Percentiles rank a stretch among this genome's conserved stretches.
Evolutionary conservation across 2,888 invertebrate genomes (phyloP).

Genomic region (Drosophila algonquin): DNA sequence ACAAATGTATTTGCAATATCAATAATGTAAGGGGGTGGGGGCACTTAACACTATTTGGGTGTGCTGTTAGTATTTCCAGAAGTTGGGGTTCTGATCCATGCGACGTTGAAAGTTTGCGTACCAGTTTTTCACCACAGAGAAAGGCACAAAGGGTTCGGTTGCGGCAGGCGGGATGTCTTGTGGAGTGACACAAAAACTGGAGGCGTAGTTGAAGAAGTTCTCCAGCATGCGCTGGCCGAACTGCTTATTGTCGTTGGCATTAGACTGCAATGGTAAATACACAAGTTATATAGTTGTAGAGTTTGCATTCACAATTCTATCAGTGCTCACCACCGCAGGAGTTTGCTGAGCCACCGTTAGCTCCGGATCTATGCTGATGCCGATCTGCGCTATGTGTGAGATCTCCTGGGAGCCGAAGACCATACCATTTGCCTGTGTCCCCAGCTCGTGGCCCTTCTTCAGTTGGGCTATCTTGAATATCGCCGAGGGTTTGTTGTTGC

Average conservation of each 20-base stretch:
- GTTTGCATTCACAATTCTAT: too few species aligned
- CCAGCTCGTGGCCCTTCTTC: slow-evolving; percentile 90
- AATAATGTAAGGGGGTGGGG: slow-evolving; percentile 18
- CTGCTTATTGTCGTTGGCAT: slow-evolving; percentile 86
- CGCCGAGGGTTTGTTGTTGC: slow-evolving; percentile 97
- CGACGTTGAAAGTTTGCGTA: slow-evolving; percentile 96
- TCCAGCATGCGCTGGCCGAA: slow-evolving; percentile 96
- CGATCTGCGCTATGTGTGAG: slow-evolving; percentile 96
- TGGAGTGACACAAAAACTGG: slow-evolving; percentile 94
- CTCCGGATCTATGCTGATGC: slow-evolving; percentile 92
- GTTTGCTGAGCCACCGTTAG: slow-evolving; percentile 84
- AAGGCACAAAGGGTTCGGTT: slow-evolving; percentile 91
- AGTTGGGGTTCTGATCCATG: slow-evolving; percentile 95
- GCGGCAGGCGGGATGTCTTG: slow-evolving; percentile 91
- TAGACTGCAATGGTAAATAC: slow-evolving; percentile 69
- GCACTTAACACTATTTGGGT: neutral
- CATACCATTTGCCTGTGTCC: slow-evolving; percentile 83
- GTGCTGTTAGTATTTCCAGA: slow-evolving; percentile 89
- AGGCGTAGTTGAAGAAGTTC: slow-evolving; percentile 95
- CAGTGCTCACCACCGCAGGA: slow-evolving; percentile 82
- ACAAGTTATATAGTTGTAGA: neutral
- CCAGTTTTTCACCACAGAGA: slow-evolving; percentile 95
- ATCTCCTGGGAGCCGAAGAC: slow-evolving; percentile 92
- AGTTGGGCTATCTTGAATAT: slow-evolving; percentile 97
- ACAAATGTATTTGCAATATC: slow-evolving; percentile 34